Conservation (phyloP, 2,888 invertebrate genomes). For the Mystacides longicornis region DNA sequence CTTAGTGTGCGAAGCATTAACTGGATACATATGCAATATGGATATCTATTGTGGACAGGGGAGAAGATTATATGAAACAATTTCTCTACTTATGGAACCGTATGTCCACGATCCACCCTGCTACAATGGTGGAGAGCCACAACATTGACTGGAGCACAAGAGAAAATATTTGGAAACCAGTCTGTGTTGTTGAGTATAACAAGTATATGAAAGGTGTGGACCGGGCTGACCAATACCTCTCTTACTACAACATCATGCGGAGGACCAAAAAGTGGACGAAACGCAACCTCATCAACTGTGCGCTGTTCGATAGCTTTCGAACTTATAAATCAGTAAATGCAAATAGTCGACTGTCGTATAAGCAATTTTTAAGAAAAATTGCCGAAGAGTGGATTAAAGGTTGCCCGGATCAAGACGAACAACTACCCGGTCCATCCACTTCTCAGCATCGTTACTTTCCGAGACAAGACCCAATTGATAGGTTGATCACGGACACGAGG, state of each 20-base stretch:
- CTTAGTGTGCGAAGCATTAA: slow-evolving; percentile 24
- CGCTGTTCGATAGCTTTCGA: slow-evolving; percentile 17
- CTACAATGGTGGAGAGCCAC: slow-evolving; percentile 20
- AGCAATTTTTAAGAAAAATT: slow-evolving; percentile 3
- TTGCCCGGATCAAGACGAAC: not conserved
- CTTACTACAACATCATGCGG: slow-evolving; percentile 21
- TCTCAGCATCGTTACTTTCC: not conserved
- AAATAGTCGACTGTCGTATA: slow-evolving; percentile 17
- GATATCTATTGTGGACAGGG: slow-evolving; percentile 24
- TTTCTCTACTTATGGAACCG: slow-evolving; percentile 18
- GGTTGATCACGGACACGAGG: slow-evolving; percentile 1
- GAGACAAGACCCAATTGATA: not conserved
- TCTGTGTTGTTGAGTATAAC: slow-evolving; percentile 25
- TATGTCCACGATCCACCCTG: slow-evolving; percentile 23
- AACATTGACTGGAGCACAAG: slow-evolving; percentile 17
- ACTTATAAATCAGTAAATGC: slow-evolving; percentile 16
- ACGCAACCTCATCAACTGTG: slow-evolving; percentile 14
- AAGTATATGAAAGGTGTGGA: slow-evolving; percentile 26
- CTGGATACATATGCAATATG: slow-evolving; percentile 27
- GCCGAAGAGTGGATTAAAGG: slow-evolving; percentile 1
- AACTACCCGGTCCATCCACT: slow-evolving; percentile 8
- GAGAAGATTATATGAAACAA: slow-evolving; percentile 20
- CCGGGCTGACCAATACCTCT: slow-evolving; percentile 25
- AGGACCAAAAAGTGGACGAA: slow-evolving; percentile 16
- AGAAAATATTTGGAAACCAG: slow-evolving; percentile 23